Percentiles rank a stretch among this genome's conserved stretches.
These are phyloP conservation scores for Muschampia plurimacula DNA, from an alignment of 2,888 invertebrate genomes.

Conservation along the genomic window DNA sequence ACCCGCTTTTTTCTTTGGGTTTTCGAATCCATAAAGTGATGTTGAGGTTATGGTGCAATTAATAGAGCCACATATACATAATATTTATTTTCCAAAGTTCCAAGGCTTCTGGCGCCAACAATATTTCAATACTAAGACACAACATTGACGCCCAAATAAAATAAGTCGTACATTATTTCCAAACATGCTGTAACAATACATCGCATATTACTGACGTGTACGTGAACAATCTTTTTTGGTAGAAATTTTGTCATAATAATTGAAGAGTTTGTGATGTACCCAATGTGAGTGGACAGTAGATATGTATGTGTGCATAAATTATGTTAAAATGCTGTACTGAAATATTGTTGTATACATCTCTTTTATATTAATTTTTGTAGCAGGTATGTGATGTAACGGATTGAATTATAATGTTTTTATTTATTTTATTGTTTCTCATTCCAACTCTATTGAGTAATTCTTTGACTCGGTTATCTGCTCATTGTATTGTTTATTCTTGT, in stretches of 20 bases:
- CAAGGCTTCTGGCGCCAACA: slow-evolving; percentile 16
- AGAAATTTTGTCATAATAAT: background rate
- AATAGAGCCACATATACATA: slow-evolving; percentile 40
- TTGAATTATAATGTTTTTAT: slow-evolving; percentile 60
- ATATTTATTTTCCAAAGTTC: slow-evolving; percentile 34
- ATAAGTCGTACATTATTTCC: background rate
- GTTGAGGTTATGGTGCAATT: slow-evolving; percentile 49
- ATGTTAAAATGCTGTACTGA: background rate
- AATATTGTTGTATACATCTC: slow-evolving; percentile 20
- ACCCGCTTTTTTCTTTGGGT: slow-evolving; percentile 6
- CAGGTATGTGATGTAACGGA: slow-evolving; percentile 39
- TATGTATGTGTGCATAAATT: background rate
- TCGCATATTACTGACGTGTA: background rate
- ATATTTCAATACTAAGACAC: background rate
- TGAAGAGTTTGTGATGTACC: background rate
- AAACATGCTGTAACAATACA: background rate
- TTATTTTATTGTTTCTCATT: slow-evolving; percentile 69
- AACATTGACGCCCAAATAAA: too few relatives aligned
- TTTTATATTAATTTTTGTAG: slow-evolving; percentile 33
- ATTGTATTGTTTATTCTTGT: slow-evolving; percentile 70
- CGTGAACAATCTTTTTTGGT: background rate
- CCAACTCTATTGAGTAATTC: slow-evolving; percentile 70
- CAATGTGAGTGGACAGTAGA: background rate
- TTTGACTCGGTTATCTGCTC: slow-evolving; percentile 64
- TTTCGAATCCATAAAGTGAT: slow-evolving; percentile 7